phyloP scores from a whole-genome alignment of 2,113 vertebrate genomes.

The Ptyas mucosa region DNA sequence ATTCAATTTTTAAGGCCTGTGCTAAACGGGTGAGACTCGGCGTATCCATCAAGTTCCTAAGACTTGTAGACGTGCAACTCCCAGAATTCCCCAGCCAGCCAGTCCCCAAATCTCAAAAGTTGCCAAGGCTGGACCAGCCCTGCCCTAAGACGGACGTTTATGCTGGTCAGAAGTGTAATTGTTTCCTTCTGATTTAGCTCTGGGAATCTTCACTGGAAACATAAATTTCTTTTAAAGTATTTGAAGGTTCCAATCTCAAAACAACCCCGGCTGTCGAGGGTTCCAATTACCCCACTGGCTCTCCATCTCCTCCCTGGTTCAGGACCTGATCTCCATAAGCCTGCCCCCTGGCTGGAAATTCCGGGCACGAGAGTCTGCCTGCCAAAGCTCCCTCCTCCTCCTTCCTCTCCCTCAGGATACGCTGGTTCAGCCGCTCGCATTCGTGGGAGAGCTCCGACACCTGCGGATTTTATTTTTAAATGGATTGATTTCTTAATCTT shows the following conservation, averaged over 20 bases:
- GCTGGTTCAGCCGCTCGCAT: constrained; percentile 45
- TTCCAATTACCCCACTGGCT: constrained; percentile 67
- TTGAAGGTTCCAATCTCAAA: neutral
- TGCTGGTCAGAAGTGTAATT: neutral
- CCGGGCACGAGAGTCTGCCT: constrained; percentile 43
- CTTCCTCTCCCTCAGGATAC: constrained; percentile 18
- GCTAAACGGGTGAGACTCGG: too few relatives aligned
- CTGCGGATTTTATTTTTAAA: constrained; percentile 49
- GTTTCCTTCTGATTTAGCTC: neutral
- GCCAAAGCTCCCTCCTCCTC: constrained; percentile 3
- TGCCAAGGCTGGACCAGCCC: too few relatives aligned
- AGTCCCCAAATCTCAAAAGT: too few relatives aligned
- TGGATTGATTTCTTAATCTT: neutral
- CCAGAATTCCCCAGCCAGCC: neutral
- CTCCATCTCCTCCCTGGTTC: constrained; percentile 69
- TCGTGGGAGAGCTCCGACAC: constrained; percentile 58
- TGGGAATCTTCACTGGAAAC: neutral
- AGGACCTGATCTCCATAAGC: constrained; percentile 65
- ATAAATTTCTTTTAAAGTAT: neutral
- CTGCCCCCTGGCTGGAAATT: constrained; percentile 62
- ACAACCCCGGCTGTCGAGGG: neutral
- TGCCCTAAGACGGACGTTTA: neutral
- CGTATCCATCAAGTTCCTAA: neutral
- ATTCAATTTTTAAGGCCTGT: neutral
- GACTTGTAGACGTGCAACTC: neutral